Evolutionary conservation across 2,888 invertebrate genomes (phyloP).

Genomic region (Lobophora halterata): DNA sequence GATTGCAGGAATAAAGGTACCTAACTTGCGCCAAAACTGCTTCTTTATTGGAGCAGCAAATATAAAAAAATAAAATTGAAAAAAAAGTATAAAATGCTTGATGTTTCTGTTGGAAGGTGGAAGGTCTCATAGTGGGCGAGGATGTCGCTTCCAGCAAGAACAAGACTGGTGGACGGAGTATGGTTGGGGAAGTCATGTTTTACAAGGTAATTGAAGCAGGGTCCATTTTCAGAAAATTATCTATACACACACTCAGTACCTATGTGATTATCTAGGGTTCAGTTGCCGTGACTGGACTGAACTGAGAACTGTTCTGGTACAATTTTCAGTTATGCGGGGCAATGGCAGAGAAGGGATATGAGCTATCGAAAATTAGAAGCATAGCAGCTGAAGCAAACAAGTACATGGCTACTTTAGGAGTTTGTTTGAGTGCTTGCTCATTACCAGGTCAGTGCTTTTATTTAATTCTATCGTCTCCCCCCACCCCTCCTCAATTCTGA

Average conservation of each 20-base stretch:
- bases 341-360: constrained; percentile 82
- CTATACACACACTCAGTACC: too few relatives aligned
- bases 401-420: constrained; percentile 85
- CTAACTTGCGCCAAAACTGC: too few relatives aligned
- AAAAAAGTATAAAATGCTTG: too few relatives aligned
- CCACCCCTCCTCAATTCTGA: too few relatives aligned
- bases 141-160: constrained; percentile 82
- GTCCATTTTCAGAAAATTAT: too few relatives aligned
- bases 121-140: constrained; percentile 84
- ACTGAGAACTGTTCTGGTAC: too few relatives aligned
- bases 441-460: constrained; percentile 82
- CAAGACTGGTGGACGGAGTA: constrained; percentile 83
- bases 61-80: too few relatives aligned
- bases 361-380: constrained; percentile 78
- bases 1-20: constrained; percentile 80
- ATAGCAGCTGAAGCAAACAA: constrained; percentile 70
- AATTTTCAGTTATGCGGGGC: constrained; percentile 86
- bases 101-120: constrained; percentile 52
- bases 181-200: constrained; percentile 83
- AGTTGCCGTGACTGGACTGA: too few relatives aligned
- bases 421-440: constrained; percentile 84
- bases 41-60: too few relatives aligned
- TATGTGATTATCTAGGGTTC: too few relatives aligned
- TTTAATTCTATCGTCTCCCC: too few relatives aligned
- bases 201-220: too few relatives aligned